A percentile compares a stretch with the other conserved stretches of the same genome.
These are phyloP conservation scores for Drosophila stalkeri DNA, from an alignment of 2,888 invertebrate species.

Conservation along the genomic window DNA sequence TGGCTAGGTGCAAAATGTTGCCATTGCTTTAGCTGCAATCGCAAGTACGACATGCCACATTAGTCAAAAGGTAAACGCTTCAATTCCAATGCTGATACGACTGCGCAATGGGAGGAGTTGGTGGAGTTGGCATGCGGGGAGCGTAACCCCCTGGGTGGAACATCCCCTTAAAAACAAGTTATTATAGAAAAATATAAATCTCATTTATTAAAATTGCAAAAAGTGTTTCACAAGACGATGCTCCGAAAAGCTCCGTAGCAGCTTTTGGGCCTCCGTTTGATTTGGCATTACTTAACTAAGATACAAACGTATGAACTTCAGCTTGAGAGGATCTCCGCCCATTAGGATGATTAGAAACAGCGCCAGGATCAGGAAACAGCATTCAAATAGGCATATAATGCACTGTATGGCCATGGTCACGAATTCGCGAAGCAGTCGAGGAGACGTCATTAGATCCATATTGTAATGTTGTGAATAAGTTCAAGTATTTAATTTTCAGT, in stretches of 20 bases:
- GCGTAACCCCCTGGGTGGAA: background rate
- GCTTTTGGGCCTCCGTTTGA: background rate
- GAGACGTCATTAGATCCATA: background rate
- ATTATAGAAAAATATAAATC: background rate
- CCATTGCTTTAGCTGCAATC: conserved; percentile 8
- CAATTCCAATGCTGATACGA: background rate
- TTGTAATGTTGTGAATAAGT: background rate
- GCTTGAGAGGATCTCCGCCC: background rate
- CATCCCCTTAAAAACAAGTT: no score
- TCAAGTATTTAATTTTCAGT: background rate
- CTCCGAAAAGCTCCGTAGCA: no score
- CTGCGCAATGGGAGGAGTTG: background rate
- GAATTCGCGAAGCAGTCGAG: background rate
- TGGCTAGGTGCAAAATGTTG: conserved; percentile 40
- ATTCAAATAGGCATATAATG: background rate
- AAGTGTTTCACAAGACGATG: background rate
- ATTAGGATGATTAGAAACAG: background rate
- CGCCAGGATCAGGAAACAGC: background rate
- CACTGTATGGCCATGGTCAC: background rate
- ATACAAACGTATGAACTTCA: conserved; percentile 6
- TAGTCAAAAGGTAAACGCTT: conserved; percentile 44
- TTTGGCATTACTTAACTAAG: background rate
- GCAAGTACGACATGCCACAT: conserved; percentile 48
- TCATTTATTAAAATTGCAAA: background rate
- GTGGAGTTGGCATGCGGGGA: no score